Conservation (phyloP, 2,888 invertebrate species). For the Malachius bipustulatus region DNA sequence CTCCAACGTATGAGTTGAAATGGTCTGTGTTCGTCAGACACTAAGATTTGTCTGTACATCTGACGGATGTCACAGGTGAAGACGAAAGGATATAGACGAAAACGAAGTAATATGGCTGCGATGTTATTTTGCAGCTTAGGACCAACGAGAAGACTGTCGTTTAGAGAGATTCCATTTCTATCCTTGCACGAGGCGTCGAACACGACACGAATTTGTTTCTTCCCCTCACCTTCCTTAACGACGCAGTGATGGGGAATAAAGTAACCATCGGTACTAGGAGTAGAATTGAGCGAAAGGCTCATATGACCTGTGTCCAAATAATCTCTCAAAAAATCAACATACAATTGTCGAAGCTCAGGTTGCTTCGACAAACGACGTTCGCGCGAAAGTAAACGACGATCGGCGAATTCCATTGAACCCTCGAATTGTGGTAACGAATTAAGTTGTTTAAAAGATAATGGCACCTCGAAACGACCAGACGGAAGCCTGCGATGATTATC, state of each 20-base stretch:
- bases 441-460: constrained; percentile 1
- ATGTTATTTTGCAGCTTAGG: constrained; percentile 8
- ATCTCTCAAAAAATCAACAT: constrained; percentile 10
- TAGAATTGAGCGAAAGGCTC: neutral
- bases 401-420: constrained; percentile 5
- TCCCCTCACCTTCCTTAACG: constrained; percentile 2
- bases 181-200: constrained; percentile 10
- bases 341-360: neutral
- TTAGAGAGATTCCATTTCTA: constrained; percentile 8
- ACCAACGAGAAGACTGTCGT: constrained; percentile 8
- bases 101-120: constrained; percentile 3
- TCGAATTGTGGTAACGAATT: neutral
- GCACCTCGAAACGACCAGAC: constrained; percentile 5
- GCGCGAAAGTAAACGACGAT: constrained; percentile 6
- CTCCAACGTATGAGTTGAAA: constrained; percentile 8
- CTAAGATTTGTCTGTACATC: constrained; percentile 9
- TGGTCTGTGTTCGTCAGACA: constrained; percentile 5
- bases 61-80: constrained; percentile 10
- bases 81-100: constrained; percentile 4
- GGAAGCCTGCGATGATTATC: constrained; percentile 2
- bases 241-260: constrained; percentile 10
- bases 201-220: constrained; percentile 9
- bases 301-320: constrained; percentile 9
- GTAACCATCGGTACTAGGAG: neutral
- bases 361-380: constrained; percentile 6